Conservation (phyloP, 2,797 vertebrate species). For the Enteromius anoplus region DNA sequence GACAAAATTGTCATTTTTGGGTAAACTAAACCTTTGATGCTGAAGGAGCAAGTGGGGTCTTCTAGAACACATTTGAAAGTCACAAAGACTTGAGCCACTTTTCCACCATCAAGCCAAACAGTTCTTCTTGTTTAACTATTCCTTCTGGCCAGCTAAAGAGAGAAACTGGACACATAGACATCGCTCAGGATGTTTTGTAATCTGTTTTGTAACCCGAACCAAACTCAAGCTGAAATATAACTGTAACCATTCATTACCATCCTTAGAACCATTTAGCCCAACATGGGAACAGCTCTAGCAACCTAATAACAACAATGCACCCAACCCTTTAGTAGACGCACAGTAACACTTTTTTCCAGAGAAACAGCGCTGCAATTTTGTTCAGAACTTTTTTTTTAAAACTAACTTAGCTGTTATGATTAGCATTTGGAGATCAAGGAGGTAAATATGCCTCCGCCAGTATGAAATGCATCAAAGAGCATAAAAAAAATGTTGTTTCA, state of each 20-base stretch:
- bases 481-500: neutral
- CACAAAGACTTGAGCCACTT: neutral
- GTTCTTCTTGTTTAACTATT: neutral
- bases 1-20: no score
- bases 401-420: neutral
- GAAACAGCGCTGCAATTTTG: neutral
- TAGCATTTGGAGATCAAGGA: neutral
- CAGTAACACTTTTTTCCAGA: neutral
- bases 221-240: neutral
- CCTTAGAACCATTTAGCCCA: neutral
- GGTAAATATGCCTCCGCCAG: neutral
- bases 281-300: neutral
- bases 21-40: neutral
- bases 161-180: neutral
- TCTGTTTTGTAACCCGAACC: neutral
- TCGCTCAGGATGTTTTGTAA: neutral
- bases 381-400: neutral
- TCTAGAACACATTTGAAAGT: neutral
- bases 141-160: neutral
- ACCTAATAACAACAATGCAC: neutral
- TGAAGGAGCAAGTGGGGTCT: neutral
- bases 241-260: neutral
- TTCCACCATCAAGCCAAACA: neutral
- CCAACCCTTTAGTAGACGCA: neutral
- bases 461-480: constrained; percentile 16